phyloP scores from a whole-genome alignment of 2,113 vertebrate species.

The Etheostoma spectabile region DNA sequence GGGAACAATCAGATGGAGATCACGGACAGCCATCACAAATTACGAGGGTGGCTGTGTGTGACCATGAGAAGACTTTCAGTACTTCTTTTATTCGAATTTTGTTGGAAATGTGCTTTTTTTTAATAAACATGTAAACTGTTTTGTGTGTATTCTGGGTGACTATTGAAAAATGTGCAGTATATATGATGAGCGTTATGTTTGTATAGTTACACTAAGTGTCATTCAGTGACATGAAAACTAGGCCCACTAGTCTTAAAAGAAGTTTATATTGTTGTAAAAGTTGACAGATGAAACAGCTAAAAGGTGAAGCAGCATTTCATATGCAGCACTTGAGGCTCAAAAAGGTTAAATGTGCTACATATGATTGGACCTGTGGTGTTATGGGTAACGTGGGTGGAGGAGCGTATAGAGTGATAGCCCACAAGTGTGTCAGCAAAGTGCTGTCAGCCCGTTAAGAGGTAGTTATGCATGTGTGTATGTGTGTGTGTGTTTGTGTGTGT shows the following conservation, averaged over 20 bases:
- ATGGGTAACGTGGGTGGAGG: slow-evolving; percentile 36
- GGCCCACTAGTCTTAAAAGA: neutral
- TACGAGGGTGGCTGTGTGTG: neutral
- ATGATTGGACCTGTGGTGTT: slow-evolving; percentile 45
- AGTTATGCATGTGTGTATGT: slow-evolving; percentile 7
- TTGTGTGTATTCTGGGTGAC: neutral
- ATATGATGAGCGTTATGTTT: neutral
- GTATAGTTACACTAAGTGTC: neutral
- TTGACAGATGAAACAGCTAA: neutral
- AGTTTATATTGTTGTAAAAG: neutral
- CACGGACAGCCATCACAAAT: neutral
- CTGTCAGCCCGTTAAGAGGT: slow-evolving; percentile 61
- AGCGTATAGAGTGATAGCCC: slow-evolving; percentile 28
- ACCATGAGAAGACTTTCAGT: neutral
- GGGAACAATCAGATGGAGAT: neutral
- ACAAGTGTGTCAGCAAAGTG: slow-evolving; percentile 28
- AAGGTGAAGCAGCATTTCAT: slow-evolving; percentile 22
- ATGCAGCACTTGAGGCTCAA: slow-evolving; percentile 21
- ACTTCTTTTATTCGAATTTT: neutral
- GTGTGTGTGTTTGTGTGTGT: neutral
- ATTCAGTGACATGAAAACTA: neutral
- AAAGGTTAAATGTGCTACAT: slow-evolving; percentile 51
- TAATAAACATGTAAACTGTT: neutral
- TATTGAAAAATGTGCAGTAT: neutral
- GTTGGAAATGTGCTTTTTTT: neutral